Base-by-base conservation (phyloP, 2,113 vertebrate species). In the Saguinus imperator region DNA sequence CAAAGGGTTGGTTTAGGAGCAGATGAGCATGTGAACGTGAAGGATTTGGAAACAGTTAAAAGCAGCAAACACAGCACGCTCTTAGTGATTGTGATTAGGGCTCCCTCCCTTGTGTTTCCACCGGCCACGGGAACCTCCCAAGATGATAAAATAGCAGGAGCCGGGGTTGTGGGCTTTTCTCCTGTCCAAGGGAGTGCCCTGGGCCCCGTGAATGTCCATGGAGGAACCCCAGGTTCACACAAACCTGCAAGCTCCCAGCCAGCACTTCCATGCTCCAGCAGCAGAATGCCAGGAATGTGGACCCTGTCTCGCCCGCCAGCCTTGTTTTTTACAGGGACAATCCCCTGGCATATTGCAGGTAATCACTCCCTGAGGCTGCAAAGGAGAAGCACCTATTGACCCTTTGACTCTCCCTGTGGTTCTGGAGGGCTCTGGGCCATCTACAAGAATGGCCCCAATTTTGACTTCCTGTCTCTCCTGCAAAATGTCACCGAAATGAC, bases 311-410 rank as follows among this genome's bases (percentile, higher is more conserved):
- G n/a, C 48, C 81, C 48, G n/a, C 35, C 57, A 23, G 29, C 20
- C 66, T 40, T 11, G 12, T 8, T 83, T 77, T 87, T 95, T 90
- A 61, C 70, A 52, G 0, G 3, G 48, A 72, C 50, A 86, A 77
- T 76, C 77, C 58, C 89, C 61, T n/a, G 58, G 68, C 70, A 84
- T 35, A 55, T 68, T 80, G 92, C 79, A 79, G 66, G 43, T 58
- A 92, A 94, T 96, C 66, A 20, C 87, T 92, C 55, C 70, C 76
- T 77, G 37, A 64, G 40, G n/a, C 11, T 43, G 29, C 0, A 6
- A 32, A 66, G 11, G 35, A 92, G 75, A 92, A 88, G 77, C 80
- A 77, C 95, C 82, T 94, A 57, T 7, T 96, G 96, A 97, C 90
- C 61, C 11, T 43, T 14, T 40, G 58, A 80, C 66, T 96, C 61